Conservation (phyloP, 2,113 vertebrate species). For the Ammospiza caudacuta region DNA sequence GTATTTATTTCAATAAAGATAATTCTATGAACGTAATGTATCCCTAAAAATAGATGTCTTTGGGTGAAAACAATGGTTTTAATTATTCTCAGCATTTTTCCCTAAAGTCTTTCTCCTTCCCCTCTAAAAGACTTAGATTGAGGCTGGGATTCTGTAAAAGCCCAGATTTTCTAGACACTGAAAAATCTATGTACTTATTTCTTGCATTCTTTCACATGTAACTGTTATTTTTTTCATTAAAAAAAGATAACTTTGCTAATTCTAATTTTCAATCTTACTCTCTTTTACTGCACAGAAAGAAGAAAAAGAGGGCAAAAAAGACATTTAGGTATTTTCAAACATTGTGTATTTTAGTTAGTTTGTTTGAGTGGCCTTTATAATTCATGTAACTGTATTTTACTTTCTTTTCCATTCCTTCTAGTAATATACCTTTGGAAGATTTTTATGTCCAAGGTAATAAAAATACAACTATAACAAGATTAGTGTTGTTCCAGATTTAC, state of each 20-base stretch:
- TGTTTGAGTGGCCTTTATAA: not conserved
- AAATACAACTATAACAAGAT: not conserved
- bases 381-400: not conserved
- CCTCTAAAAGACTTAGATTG: not conserved
- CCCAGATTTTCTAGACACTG: not conserved
- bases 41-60: not conserved
- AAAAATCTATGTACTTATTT: not conserved
- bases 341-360: not conserved
- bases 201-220: rapidly evolving
- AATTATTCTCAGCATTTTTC: not conserved
- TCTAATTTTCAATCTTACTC: not conserved
- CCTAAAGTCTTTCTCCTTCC: not conserved
- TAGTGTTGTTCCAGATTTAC: rapidly evolving
- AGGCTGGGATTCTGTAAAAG: not conserved
- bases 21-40: not conserved
- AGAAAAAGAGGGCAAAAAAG: not conserved
- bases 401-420: not conserved
- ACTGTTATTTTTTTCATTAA: not conserved
- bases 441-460: not conserved
- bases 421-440: not conserved
- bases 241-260: not conserved
- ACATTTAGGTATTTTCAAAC: not conserved
- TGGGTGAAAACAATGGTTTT: not conserved
- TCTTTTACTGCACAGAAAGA: not conserved
- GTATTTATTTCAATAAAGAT: not conserved